A percentile compares a stretch with the other conserved stretches of the same genome.
Conservation (phyloP, 2,797 vertebrate species). For the Cheirogaleus major region DNA sequence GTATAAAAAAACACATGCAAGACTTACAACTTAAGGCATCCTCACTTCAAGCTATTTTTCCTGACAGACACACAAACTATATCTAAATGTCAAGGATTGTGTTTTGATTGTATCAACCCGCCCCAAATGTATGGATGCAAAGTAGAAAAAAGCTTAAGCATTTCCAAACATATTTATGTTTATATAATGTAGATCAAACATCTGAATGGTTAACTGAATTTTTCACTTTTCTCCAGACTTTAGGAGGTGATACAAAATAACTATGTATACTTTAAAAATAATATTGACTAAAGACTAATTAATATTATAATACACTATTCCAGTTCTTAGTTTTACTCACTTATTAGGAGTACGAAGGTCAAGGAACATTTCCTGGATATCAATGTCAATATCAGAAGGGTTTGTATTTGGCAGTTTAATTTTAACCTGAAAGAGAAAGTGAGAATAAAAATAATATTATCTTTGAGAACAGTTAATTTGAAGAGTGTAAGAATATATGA, state of each 20-base stretch:
- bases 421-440: conserved; percentile 88
- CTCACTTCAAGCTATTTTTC: conserved; percentile 42
- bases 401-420: conserved; percentile 93
- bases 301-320: conserved; percentile 8
- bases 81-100: conserved; percentile 41
- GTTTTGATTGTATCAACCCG: neutral
- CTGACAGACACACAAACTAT: conserved; percentile 18
- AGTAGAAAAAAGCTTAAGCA: conserved; percentile 2
- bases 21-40: conserved; percentile 17
- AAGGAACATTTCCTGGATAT: conserved; percentile 92
- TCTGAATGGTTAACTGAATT: conserved; percentile 22
- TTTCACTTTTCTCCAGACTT: conserved; percentile 43
- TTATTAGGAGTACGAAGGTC: conserved; percentile 93
- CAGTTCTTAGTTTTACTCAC: conserved; percentile 85
- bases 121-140: neutral
- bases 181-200: conserved; percentile 42
- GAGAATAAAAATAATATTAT: conserved; percentile 9
- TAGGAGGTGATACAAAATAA: conserved; percentile 31
- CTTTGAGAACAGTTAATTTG: conserved; percentile 57
- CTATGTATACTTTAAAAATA: neutral
- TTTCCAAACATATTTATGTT: conserved; percentile 26
- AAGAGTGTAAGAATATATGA: conserved; percentile 27
- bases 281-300: conserved; percentile 34
- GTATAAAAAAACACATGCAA: conserved; percentile 7
- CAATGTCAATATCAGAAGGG: conserved; percentile 90